Evolutionary conservation across 2,797 vertebrate species (phyloP), one percentile per base, ranked within the genome.

Genomic region (Pogoniulus pusillus): DNA sequence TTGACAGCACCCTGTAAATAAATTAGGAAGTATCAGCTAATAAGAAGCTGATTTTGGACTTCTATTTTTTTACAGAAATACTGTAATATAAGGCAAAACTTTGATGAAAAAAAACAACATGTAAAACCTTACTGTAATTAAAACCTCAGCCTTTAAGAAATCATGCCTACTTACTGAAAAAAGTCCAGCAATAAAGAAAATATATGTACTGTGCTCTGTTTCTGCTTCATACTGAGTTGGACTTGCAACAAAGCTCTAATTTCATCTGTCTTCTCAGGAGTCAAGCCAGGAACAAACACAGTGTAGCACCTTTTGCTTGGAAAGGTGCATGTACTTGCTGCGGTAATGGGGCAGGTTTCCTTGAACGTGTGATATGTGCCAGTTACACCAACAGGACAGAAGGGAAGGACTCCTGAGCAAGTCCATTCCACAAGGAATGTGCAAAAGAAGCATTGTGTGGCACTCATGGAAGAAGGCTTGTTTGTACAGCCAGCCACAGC

Each of bases 51-150:
- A 78, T 94, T 91, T 94, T 43, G 86, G 93, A 95, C 96, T 92
- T 97, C 18, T 97, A 97, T 97, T 97, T 97, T 97, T 98, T 91
- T 97, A 97, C 85, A 94, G 91, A 96, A 95, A 96, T 96, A 78
- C 85, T 97, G 91, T 96, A 96, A 97, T 95, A 95, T 94, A 96
- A 96, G 90, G 88, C 84, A 95, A 94, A 93, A 95, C 76, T 93
- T 96, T 82, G 70, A 91, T 90, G 82, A 72, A 51, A 63, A 1
- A 81, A 57, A 65, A 29, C 55, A 64, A 72, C n/a, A 57, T 77
- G 49, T 29, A 29, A 87, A 87, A 91, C 13, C 27, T 82, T 95
- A 88, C 72, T 93, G 45, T 84, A 93, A 24, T 43, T 86, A 70
- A 95, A 96, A 79, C 80, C 53, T 71, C 87, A 95, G 91, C 90